phyloP scores from a whole-genome alignment of 2,888 invertebrate genomes.

The Eupithecia tripunctaria region DNA sequence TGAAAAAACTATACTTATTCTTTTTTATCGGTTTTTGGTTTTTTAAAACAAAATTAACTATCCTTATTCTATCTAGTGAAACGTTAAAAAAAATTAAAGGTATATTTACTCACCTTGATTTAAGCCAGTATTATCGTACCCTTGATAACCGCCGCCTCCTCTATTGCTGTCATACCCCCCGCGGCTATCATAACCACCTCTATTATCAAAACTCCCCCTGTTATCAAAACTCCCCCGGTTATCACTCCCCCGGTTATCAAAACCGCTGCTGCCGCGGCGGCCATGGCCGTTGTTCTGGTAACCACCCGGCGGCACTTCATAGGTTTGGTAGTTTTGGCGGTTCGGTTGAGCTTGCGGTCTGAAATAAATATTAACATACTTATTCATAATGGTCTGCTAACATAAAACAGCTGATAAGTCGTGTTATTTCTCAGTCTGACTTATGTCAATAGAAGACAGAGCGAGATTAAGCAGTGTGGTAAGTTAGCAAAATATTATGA shows the following conservation, averaged over 20 bases:
- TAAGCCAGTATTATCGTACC: conserved; percentile 39
- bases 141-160: conserved; percentile 26
- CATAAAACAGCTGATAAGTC: too few species aligned
- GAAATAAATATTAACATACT: conserved; percentile 28
- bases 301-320: conserved; percentile 71
- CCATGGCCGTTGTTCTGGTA: conserved; percentile 52
- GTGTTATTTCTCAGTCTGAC: too few species aligned
- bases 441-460: too few species aligned
- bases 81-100: too few species aligned
- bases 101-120: conserved; percentile 39
- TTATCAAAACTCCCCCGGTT: conserved; percentile 41
- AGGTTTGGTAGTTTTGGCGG: conserved; percentile 67
- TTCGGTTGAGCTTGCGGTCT: conserved; percentile 65
- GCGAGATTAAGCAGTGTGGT: too few species aligned
- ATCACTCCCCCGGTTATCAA: conserved; percentile 45
- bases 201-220: conserved; percentile 49
- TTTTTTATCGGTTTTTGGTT: too few species aligned
- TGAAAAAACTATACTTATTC: too few species aligned
- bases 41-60: too few species aligned
- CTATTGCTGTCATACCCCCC: conserved; percentile 47
- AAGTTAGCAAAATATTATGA: too few species aligned
- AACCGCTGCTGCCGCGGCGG: conserved; percentile 47
- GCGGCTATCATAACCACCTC: conserved; percentile 45
- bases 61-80: too few species aligned
- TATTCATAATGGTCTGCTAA: too few species aligned